Evolutionary conservation across 2,113 vertebrate species (phyloP), one percentile per base, ranked within the genome.

Genomic region (Myrmecobius fasciatus): DNA sequence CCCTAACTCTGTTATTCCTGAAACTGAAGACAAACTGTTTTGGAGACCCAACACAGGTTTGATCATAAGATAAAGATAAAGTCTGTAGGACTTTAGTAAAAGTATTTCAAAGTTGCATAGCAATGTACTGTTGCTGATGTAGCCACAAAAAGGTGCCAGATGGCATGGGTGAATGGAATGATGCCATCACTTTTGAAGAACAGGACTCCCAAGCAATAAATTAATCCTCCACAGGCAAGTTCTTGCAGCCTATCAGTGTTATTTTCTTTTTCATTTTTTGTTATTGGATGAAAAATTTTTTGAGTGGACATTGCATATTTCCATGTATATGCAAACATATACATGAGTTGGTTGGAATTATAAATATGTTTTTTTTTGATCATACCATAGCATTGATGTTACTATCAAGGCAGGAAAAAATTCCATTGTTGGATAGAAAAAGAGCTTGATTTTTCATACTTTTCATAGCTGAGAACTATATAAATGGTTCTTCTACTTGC

Each of bases 371-470:
- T 75, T 75, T 75, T 75, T 14, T 28, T 75, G 28, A n/a, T 75
- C 92, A 91, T 94, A 97, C 96, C 98, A 98, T 99, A 99, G 99
- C 99, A 99, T 99, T 48, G 99, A 99, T 10, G 99, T 99, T 96
- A 99, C 98, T 43, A 99, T 99, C 90, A 99, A 99, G 53, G 99
- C 99, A 48, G 99, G 99, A 96, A 99, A 99, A 98, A 99, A 99
- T 53, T 99, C 99, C 99, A 99, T 99, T 0, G 99, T 99, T 98
- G 99, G 97, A 96, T 99, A 99, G 98, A 99, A 99, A 98, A 99
- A 98, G 97, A 99, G 99, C 96, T 99, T 99, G 31, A 99, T 98
- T 26, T 99, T 97, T 98, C 99, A 98, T 98, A 99, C 99, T 98
- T 99, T 97, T 99, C 99, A 89, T 99, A 99, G 94, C 99, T 99